These are phyloP conservation scores for Gymnocephalus cernua DNA, from an alignment of 2,113 vertebrate species.

Conservation along the genomic window DNA sequence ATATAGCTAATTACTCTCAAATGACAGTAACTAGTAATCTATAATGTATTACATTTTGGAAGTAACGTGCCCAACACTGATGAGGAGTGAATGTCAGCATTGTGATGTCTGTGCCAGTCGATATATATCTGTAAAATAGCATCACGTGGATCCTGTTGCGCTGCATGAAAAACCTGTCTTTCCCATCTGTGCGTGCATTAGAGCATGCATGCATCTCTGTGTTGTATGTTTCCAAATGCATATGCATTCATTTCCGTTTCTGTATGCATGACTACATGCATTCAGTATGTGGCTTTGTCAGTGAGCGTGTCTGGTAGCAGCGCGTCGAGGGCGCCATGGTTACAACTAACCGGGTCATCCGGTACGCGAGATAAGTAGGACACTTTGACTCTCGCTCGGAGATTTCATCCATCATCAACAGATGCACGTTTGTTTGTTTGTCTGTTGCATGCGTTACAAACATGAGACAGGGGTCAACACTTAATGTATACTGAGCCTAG, in stretches of 20 bases:
- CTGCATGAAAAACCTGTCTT: conserved; percentile 6
- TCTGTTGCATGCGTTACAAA: conserved; percentile 6
- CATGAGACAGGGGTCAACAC: not conserved
- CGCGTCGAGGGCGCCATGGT: conserved; percentile 49
- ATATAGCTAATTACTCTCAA: too few relatives aligned
- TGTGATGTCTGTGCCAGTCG: not conserved
- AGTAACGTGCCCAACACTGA: too few relatives aligned
- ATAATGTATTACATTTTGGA: too few relatives aligned
- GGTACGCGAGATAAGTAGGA: conserved; percentile 69
- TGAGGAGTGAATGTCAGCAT: too few relatives aligned
- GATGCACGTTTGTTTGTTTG: conserved; percentile 32
- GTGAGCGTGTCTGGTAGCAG: conserved; percentile 28
- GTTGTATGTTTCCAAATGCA: conserved; percentile 39
- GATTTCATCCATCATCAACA: conserved; percentile 42
- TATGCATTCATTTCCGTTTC: conserved; percentile 25
- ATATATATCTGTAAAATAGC: not conserved
- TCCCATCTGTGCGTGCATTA: conserved; percentile 37
- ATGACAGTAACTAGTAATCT: too few relatives aligned
- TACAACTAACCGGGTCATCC: conserved; percentile 65
- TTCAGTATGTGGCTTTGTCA: conserved; percentile 22
- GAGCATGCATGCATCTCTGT: conserved; percentile 12
- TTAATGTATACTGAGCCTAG: not conserved
- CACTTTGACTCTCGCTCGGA: conserved; percentile 56
- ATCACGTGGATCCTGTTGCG: not conserved
- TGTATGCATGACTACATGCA: conserved; percentile 54